phyloP scores from a whole-genome alignment of 1,140 invertebrate genomes.

The Geopemphigus sp. region DNA sequence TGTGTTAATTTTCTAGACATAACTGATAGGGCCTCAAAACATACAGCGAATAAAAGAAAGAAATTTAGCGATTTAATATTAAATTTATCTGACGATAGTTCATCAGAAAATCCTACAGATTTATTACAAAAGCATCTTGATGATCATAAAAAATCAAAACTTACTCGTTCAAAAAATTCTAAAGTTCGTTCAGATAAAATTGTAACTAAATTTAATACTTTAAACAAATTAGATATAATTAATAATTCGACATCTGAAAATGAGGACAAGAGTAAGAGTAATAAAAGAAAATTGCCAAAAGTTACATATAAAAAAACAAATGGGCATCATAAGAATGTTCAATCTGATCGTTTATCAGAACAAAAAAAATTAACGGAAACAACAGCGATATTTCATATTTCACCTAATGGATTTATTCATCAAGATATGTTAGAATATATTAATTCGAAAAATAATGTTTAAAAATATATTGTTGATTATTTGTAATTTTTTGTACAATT shows the following conservation, averaged over 20 bases:
- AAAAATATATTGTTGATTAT: not conserved
- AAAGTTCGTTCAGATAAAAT: not conserved
- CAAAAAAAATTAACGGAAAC: not conserved
- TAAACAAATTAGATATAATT: not conserved
- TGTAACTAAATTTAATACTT: not conserved
- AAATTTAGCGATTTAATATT: not conserved
- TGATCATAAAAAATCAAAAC: not conserved
- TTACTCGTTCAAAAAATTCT: not conserved
- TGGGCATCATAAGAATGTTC: not conserved
- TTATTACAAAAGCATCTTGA: not conserved
- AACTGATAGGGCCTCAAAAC: not conserved
- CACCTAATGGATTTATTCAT: not conserved
- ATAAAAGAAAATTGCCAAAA: not conserved
- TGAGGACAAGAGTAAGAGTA: not conserved
- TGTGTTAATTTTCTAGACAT: no score
- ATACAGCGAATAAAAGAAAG: not conserved
- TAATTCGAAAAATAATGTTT: not conserved
- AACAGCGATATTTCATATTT: not conserved
- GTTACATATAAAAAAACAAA: not conserved
- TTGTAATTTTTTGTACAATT: not conserved
- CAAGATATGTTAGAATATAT: conserved; percentile 4
- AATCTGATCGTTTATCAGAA: not conserved
- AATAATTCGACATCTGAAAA: not conserved
- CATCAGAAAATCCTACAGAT: not conserved
- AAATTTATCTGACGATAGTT: not conserved